These are phyloP conservation scores for Notospermus geniculatus DNA, from an alignment of 1,140 invertebrate species.

Conservation along the genomic window DNA sequence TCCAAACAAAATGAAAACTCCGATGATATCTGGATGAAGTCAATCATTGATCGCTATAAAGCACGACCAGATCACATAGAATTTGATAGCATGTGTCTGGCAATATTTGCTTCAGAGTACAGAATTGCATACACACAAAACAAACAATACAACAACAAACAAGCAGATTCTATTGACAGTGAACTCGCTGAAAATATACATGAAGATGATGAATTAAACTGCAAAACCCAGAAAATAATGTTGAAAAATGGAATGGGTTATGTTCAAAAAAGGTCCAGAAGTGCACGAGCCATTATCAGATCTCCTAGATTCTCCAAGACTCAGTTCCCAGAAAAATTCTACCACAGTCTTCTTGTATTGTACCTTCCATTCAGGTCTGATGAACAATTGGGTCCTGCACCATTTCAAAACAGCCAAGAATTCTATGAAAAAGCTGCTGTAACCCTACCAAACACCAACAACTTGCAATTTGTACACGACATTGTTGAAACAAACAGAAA, in stretches of 20 bases:
- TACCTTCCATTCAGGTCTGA: constrained; percentile 16
- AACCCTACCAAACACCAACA: background rate
- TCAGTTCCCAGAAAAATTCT: constrained; percentile 15
- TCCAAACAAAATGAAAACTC: constrained; percentile 10
- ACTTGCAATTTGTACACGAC: background rate
- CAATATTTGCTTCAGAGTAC: constrained; percentile 21
- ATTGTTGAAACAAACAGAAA: background rate
- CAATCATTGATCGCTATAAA: constrained; percentile 16
- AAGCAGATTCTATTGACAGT: no score
- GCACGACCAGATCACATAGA: constrained; percentile 10
- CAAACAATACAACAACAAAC: no score
- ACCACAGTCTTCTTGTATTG: constrained; percentile 11
- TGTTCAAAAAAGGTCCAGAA: constrained; percentile 19
- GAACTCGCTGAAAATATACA: background rate
- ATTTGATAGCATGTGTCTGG: constrained; percentile 22
- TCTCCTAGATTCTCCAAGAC: constrained; percentile 16
- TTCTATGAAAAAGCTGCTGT: constrained; percentile 20
- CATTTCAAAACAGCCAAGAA: constrained; percentile 12
- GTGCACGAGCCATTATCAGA: constrained; percentile 10
- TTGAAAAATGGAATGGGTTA: constrained; percentile 20
- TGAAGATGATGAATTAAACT: constrained; percentile 8
- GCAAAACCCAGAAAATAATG: constrained; percentile 9
- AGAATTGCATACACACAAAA: constrained; percentile 9
- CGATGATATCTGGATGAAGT: constrained; percentile 19
- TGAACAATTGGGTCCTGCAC: constrained; percentile 19